Evolutionary conservation across 2,797 vertebrate species (phyloP).

Genomic region (Bovichtus variegatus): DNA sequence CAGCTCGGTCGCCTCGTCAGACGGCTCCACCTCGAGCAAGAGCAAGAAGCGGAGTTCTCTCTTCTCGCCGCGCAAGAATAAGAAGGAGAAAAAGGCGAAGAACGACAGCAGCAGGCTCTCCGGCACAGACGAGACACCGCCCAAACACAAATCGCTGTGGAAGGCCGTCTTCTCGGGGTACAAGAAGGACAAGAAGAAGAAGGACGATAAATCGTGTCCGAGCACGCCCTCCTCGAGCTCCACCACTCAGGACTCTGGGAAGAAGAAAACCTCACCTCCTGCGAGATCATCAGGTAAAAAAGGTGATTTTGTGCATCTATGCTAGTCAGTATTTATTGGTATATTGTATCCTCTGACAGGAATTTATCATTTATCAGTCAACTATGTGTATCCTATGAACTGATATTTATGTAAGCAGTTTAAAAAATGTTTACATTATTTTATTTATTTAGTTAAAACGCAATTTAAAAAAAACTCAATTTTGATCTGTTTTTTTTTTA

Average conservation of each 20-base stretch:
- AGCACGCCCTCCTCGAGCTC: conserved; percentile 94
- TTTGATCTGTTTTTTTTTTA: too few species aligned
- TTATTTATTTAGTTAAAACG: too few species aligned
- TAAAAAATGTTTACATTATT: too few species aligned
- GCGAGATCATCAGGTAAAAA: conserved; percentile 88
- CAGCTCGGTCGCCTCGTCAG: conserved; percentile 92
- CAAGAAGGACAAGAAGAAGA: conserved; percentile 98
- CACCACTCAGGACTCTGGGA: conserved; percentile 91
- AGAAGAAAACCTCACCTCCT: conserved; percentile 83
- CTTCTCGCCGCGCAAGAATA: conserved; percentile 96
- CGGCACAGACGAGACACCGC: conserved; percentile 87
- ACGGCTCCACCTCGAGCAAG: conserved; percentile 90
- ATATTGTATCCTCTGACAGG: too few species aligned
- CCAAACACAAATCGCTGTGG: conserved; percentile 96
- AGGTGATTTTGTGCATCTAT: fast-evolving
- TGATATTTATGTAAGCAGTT: too few species aligned
- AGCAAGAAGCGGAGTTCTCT: conserved; percentile 95
- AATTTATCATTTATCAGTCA: too few species aligned
- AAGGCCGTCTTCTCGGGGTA: conserved; percentile 97
- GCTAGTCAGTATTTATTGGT: too few species aligned
- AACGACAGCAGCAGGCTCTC: conserved; percentile 85
- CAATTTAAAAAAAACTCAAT: too few species aligned
- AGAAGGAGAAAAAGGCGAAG: conserved; percentile 97
- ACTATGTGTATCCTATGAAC: too few species aligned
- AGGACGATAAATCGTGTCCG: conserved; percentile 91